A percentile compares a stretch with the other conserved stretches of the same genome.
Conservation (phyloP, 2,888 invertebrate genomes). For the Nineta flava region DNA sequence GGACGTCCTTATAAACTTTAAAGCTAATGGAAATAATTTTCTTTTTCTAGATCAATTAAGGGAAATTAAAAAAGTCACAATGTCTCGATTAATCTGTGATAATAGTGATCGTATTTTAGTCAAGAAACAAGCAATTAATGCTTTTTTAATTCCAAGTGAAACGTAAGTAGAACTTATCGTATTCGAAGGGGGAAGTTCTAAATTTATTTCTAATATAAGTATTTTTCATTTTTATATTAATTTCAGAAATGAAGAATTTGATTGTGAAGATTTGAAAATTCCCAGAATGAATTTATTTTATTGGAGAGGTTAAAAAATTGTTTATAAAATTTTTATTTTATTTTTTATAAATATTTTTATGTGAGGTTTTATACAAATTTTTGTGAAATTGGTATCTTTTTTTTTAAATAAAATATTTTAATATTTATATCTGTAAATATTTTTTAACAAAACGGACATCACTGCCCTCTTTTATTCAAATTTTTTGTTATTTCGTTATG, state of each 20-base stretch:
- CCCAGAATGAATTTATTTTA: conserved; percentile 43
- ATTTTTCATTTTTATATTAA: conserved; percentile 13
- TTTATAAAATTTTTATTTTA: not conserved
- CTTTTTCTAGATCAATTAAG: conserved; percentile 41
- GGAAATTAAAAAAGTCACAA: conserved; percentile 49
- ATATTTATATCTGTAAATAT: too few relatives aligned
- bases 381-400: too few relatives aligned
- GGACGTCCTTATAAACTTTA: too few relatives aligned
- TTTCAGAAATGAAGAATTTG: conserved; percentile 48
- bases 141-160: conserved; percentile 38
- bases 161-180: conserved; percentile 31
- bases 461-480: too few relatives aligned
- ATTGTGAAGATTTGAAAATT: conserved; percentile 40
- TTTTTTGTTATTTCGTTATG: too few relatives aligned
- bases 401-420: too few relatives aligned
- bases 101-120: conserved; percentile 52
- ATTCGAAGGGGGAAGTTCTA: not conserved
- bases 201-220: not conserved
- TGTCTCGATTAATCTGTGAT: conserved; percentile 57
- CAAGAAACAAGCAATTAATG: conserved; percentile 35
- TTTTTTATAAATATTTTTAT: not conserved
- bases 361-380: too few relatives aligned
- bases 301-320: conserved; percentile 27
- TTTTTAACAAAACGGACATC: too few relatives aligned
- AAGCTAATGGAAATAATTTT: conserved; percentile 3